Evolutionary conservation across 2,797 vertebrate genomes (phyloP).

Genomic region (Labroides dimidiatus): DNA sequence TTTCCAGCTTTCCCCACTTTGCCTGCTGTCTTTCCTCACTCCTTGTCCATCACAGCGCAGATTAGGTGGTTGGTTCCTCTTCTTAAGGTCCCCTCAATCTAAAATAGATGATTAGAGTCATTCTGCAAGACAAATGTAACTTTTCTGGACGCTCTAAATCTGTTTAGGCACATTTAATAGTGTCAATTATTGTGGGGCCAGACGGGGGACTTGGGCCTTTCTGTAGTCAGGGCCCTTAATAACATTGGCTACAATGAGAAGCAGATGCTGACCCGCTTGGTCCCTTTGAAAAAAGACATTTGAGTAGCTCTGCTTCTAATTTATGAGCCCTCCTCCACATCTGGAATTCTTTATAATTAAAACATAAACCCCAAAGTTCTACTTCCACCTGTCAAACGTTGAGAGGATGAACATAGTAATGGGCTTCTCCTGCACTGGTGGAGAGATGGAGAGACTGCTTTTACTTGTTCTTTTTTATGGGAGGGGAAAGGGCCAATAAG

Average conservation of each 20-base stretch:
- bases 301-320: constrained; percentile 98
- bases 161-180: constrained; percentile 98
- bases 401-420: constrained; percentile 99
- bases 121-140: constrained; percentile 97
- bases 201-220: constrained; percentile 91
- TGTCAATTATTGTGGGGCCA: constrained; percentile 98
- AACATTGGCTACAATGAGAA: constrained; percentile 98
- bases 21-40: constrained; percentile 51
- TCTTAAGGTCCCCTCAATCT: constrained; percentile 79
- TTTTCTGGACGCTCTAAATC: constrained; percentile 97
- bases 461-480: constrained; percentile 60
- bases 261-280: constrained; percentile 97
- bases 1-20: constrained; percentile 35
- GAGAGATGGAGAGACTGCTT: constrained; percentile 71
- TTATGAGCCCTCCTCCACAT: constrained; percentile 95
- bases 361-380: constrained; percentile 97
- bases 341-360: constrained; percentile 99
- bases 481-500: constrained; percentile 50
- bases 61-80: constrained; percentile 71
- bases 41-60: constrained; percentile 58
- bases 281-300: constrained; percentile 98
- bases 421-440: constrained; percentile 89
- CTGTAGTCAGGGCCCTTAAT: constrained; percentile 98
- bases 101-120: constrained; percentile 95
- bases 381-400: constrained; percentile 99